phyloP scores from a whole-genome alignment of 2,888 invertebrate species.

The Ditula angustiorana region DNA sequence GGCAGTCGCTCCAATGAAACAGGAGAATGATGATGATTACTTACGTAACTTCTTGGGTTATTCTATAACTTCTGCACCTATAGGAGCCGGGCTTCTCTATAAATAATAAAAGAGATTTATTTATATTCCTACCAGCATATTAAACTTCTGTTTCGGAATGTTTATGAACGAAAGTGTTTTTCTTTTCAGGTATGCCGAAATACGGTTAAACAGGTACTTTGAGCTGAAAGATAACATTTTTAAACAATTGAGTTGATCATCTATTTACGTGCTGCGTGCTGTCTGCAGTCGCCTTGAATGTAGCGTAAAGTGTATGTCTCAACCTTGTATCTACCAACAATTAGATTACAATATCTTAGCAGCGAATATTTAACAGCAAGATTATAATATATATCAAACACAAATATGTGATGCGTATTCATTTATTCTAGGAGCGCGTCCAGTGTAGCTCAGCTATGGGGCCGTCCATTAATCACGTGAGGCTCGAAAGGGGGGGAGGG shows the following conservation, averaged over 20 bases:
- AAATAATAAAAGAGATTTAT: no score
- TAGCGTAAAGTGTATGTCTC: background rate
- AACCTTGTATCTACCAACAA: conserved; percentile 2
- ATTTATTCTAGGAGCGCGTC: background rate
- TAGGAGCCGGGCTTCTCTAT: no score
- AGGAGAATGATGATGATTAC: no score
- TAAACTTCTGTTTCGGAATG: no score
- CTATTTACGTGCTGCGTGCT: conserved; percentile 6
- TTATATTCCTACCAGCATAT: no score
- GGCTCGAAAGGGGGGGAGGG: no score
- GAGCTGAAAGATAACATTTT: conserved; percentile 86
- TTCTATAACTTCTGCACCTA: no score
- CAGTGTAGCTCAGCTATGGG: no score
- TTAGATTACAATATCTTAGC: conserved; percentile 11
- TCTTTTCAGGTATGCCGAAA: conserved; percentile 88
- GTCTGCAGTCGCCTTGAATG: background rate
- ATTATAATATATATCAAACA: conserved; percentile 1
- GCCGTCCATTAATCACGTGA: no score
- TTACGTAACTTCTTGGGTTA: no score
- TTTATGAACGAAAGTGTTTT: background rate
- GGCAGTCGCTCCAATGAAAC: no score
- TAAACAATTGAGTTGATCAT: conserved; percentile 58
- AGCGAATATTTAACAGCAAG: conserved; percentile 1
- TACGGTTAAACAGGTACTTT: conserved; percentile 90
- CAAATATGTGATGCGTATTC: background rate